phyloP scores from a whole-genome alignment of 2,797 vertebrate species.

The Rhabdomys pumilio region DNA sequence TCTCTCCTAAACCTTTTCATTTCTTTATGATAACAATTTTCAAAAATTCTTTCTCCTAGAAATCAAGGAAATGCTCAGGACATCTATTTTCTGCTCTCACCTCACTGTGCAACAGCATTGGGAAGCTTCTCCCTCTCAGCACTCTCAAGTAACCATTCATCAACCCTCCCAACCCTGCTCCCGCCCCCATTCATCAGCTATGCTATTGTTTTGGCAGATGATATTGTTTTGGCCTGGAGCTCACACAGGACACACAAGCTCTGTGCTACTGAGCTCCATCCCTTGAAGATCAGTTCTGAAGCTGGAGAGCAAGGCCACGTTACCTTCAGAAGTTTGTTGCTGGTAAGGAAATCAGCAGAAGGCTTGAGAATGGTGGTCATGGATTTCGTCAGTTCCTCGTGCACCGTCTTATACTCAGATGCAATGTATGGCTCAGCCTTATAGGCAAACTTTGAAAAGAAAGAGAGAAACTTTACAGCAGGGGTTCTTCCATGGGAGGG shows the following conservation, averaged over 20 bases:
- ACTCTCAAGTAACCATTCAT: background rate
- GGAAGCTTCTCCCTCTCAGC: background rate
- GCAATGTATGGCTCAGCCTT: slow-evolving; percentile 94
- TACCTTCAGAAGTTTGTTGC: slow-evolving; percentile 99
- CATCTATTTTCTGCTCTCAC: background rate
- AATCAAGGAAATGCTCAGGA: background rate
- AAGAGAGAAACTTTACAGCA: slow-evolving; percentile 42
- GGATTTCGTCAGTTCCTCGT: slow-evolving; percentile 97
- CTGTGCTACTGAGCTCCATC: background rate
- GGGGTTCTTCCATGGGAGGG: background rate
- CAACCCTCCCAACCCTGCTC: background rate
- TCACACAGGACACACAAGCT: background rate
- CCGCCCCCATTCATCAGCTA: no score
- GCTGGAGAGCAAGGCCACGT: background rate
- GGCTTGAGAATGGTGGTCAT: slow-evolving; percentile 99
- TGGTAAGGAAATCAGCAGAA: slow-evolving; percentile 98
- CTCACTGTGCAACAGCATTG: background rate
- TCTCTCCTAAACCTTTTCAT: background rate
- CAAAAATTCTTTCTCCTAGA: background rate
- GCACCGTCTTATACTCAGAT: slow-evolving; percentile 93
- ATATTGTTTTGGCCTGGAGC: no score
- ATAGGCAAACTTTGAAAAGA: slow-evolving; percentile 94
- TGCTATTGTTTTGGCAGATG: background rate
- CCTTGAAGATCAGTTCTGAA: background rate
- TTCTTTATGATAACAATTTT: background rate